Conservation (phyloP, 2,888 invertebrate genomes). For the Flexamia atlantica region DNA sequence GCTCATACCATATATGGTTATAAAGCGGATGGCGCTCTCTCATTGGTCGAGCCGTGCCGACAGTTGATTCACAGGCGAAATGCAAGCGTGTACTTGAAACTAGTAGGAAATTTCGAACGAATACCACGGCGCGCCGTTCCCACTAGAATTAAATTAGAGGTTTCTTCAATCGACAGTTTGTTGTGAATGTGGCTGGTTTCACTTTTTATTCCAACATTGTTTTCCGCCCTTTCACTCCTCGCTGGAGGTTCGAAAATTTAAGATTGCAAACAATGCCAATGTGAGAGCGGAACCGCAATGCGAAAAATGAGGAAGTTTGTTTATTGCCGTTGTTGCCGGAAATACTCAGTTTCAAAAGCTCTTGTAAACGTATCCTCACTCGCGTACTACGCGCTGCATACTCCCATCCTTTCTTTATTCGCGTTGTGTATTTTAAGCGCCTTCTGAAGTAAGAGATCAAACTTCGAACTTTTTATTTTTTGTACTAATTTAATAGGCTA, state of each 20-base stretch:
- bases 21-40: conserved; percentile 81
- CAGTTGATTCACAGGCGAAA: conserved; percentile 56
- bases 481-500: too few species aligned
- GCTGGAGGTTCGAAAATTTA: background rate
- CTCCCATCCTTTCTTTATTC: too few species aligned
- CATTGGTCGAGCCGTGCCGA: conserved; percentile 81
- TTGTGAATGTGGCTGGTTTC: conserved; percentile 18
- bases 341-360: too few species aligned
- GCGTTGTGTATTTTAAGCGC: too few species aligned
- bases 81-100: conserved; percentile 49
- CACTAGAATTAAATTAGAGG: conserved; percentile 41
- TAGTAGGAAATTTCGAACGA: conserved; percentile 47
- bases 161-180: conserved; percentile 41
- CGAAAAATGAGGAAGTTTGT: background rate
- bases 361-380: too few species aligned
- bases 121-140: background rate
- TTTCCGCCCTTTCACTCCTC: background rate
- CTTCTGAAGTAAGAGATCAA: too few species aligned
- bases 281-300: background rate
- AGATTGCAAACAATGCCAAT: conserved; percentile 16
- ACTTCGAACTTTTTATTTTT: too few species aligned
- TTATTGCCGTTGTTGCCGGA: too few species aligned
- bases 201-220: conserved; percentile 33
- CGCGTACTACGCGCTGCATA: too few species aligned
- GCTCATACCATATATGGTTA: conserved; percentile 91